Conservation (phyloP, 1,140 invertebrate genomes). For the Micrasema longulum region DNA sequence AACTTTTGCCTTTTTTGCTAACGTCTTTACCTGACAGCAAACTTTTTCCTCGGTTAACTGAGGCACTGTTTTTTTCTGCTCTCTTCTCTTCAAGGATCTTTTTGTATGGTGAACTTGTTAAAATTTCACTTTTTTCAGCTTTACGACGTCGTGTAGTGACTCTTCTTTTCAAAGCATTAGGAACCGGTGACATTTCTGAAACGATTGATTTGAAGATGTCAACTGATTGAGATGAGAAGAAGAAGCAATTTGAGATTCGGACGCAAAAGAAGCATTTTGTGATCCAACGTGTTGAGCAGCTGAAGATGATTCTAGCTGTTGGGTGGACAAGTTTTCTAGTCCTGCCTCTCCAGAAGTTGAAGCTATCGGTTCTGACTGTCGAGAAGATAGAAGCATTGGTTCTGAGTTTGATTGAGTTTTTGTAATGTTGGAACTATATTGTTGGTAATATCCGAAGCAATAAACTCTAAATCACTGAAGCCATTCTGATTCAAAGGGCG, state of each 20-base stretch:
- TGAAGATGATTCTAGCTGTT: no score
- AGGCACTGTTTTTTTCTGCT: slow-evolving; percentile 1
- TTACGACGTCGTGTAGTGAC: slow-evolving; percentile 17
- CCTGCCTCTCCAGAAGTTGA: slow-evolving; percentile 13
- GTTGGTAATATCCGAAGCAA: slow-evolving; percentile 22
- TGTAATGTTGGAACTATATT: neutral
- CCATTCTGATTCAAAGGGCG: slow-evolving; percentile 14
- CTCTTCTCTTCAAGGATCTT: neutral
- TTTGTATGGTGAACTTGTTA: slow-evolving; percentile 28
- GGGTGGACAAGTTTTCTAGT: slow-evolving; percentile 1
- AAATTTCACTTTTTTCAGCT: slow-evolving; percentile 23
- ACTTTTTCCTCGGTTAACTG: neutral
- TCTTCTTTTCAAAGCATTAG: slow-evolving; percentile 28
- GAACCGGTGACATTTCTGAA: slow-evolving; percentile 16
- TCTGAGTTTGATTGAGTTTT: slow-evolving; percentile 16
- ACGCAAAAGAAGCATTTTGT: neutral
- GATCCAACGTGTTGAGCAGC: slow-evolving; percentile 10
- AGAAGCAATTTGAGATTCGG: slow-evolving; percentile 13
- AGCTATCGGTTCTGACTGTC: neutral
- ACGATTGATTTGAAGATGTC: neutral
- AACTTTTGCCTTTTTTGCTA: neutral
- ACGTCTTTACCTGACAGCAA: neutral
- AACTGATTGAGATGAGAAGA: neutral
- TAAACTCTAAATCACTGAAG: slow-evolving; percentile 17
- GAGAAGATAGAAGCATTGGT: slow-evolving; percentile 7